Evolutionary conservation across 2,113 vertebrate genomes (phyloP).

Genomic region (Lichenostomus cassidix): DNA sequence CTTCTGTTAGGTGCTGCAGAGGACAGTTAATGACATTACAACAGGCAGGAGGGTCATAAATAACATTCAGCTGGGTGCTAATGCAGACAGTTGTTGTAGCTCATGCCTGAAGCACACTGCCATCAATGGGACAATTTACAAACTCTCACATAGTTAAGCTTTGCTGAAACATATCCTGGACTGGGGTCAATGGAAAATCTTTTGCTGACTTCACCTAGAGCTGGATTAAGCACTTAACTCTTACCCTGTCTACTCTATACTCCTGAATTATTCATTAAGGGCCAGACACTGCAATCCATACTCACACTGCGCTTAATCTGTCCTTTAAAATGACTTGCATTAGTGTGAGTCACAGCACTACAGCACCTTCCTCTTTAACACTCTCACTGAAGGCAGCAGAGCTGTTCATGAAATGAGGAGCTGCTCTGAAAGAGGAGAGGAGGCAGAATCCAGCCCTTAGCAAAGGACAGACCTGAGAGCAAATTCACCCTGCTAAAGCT

Average conservation of each 20-base stretch:
- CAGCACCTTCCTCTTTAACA: not conserved
- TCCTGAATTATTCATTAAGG: slow-evolving; percentile 41
- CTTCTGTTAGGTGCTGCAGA: not conserved
- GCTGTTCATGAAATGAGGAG: not conserved
- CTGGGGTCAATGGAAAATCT: not conserved
- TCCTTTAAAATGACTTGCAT: slow-evolving; percentile 41
- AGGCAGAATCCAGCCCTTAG: not conserved
- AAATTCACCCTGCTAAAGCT: not conserved
- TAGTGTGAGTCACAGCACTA: slow-evolving; percentile 29
- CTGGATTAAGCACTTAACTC: slow-evolving; percentile 17
- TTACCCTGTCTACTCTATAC: not conserved
- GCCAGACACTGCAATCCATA: slow-evolving; percentile 22
- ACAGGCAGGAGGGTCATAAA: not conserved
- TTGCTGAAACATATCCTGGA: not conserved
- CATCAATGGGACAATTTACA: not conserved
- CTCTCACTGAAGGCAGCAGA: not conserved
- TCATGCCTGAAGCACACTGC: not conserved
- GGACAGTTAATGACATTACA: not conserved
- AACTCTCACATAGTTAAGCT: not conserved
- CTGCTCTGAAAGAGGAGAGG: not conserved
- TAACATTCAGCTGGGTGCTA: not conserved
- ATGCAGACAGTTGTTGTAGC: not conserved
- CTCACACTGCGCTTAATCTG: not conserved
- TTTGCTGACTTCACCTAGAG: not conserved
- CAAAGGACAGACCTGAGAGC: not conserved